Evolutionary conservation across 1,140 invertebrate genomes (phyloP).

Genomic region (Coelopa frigida): DNA sequence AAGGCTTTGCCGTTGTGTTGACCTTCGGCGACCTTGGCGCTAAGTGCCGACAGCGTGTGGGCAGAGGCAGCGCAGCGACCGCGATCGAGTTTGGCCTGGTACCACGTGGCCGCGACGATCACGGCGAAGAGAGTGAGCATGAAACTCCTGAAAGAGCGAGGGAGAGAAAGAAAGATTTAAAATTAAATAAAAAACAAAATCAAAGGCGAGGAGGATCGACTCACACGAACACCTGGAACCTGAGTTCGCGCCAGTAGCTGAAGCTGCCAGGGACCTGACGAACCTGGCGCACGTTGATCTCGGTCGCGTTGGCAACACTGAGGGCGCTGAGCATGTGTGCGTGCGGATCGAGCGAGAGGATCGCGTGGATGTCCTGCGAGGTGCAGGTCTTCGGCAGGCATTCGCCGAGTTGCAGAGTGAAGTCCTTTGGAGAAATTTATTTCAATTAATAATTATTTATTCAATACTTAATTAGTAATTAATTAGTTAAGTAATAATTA

Average conservation of each 20-base stretch:
- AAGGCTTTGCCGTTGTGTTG: slow-evolving; percentile 35
- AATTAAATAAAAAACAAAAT: not conserved
- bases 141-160: slow-evolving; percentile 26
- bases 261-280: slow-evolving; percentile 65
- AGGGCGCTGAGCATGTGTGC: slow-evolving; percentile 42
- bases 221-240: slow-evolving; percentile 66
- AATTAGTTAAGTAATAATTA: too few relatives aligned
- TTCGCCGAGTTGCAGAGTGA: slow-evolving; percentile 48
- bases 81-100: slow-evolving; percentile 29
- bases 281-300: slow-evolving; percentile 53
- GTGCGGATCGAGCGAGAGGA: slow-evolving; percentile 51
- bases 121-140: slow-evolving; percentile 29
- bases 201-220: too few relatives aligned
- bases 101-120: slow-evolving; percentile 35
- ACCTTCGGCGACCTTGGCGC: slow-evolving; percentile 4
- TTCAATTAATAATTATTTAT: too few relatives aligned
- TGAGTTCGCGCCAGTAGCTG: slow-evolving; percentile 56
- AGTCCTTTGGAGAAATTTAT: too few relatives aligned
- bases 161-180: too few relatives aligned
- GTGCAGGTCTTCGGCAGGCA: slow-evolving; percentile 65
- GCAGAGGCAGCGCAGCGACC: not conserved
- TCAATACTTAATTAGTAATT: too few relatives aligned
- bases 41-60: not conserved
- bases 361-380: slow-evolving; percentile 50
- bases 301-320: slow-evolving; percentile 21